Evolutionary conservation across 2,113 vertebrate species (phyloP).

Genomic region (Microtus oregoni): DNA sequence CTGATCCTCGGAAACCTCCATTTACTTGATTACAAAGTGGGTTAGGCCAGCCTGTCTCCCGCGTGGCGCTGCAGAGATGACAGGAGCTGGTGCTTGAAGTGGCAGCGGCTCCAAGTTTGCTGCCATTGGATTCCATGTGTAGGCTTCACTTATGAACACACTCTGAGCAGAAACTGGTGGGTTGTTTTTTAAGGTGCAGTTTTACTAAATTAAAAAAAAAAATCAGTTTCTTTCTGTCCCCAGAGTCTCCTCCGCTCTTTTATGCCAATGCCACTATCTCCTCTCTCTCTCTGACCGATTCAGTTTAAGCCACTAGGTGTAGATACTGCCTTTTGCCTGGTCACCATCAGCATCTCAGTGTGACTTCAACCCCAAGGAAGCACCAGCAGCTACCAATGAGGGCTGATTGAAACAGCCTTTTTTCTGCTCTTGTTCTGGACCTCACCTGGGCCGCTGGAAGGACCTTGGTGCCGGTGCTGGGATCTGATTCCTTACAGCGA

Average conservation of each 20-base stretch:
- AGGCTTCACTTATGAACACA: background rate
- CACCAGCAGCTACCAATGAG: fast-evolving
- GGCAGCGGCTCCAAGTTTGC: background rate
- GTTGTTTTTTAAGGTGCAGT: background rate
- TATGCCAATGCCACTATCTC: background rate
- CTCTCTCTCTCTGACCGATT: background rate
- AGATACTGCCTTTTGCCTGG: background rate
- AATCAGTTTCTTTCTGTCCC: background rate
- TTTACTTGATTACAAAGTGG: background rate
- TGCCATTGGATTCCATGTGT: background rate
- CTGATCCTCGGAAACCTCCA: background rate
- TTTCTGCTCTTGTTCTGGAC: background rate
- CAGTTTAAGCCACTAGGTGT: background rate
- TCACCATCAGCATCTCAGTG: background rate
- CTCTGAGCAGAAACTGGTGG: background rate
- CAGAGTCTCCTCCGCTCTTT: background rate
- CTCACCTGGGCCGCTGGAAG: background rate
- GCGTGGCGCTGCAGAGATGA: fast-evolving
- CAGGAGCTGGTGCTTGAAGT: fast-evolving
- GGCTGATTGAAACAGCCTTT: constrained; percentile 2
- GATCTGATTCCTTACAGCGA: background rate
- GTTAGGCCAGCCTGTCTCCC: background rate
- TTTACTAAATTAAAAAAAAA: constrained; percentile 8
- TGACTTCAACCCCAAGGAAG: background rate
- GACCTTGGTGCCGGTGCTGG: background rate